Evolutionary conservation across 2,113 vertebrate species (phyloP), one percentile per base, ranked within the genome.

Genomic region (Pycnonotus jocosus): DNA sequence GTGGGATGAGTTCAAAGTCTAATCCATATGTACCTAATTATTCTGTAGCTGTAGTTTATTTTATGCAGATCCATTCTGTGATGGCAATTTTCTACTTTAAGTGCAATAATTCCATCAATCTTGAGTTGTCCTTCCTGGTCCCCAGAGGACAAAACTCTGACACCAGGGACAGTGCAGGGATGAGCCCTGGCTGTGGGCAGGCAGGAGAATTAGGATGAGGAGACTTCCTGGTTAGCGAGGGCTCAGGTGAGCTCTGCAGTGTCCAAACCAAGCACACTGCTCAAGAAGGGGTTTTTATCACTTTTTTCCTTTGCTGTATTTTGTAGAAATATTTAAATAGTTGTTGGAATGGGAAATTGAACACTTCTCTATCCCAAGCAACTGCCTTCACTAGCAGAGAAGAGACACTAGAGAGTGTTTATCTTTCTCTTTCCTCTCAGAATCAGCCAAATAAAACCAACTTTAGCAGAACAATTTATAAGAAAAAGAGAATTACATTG

Each of bases 101-200:
- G 0, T 21, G 5, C 44, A 80, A 1, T 40, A 30, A 27, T 50
- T 62, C 37, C 51, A 68, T 89, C 4, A 1, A 4, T 86, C 47
- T 27, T 17, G 47, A 58, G 5, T 48, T 71, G 15, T 68, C 57
- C 53, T 79, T 79, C 14, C 45, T 54, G 31, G 19, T 76, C 23
- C 12, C 15, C 7, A 30, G 70, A 65, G 30, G 45, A 9, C 30
- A 22, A 57, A 77, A 53, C 48, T 45, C 24, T 37, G 28, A 7
- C 23, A 1, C 2, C 37, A 66, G 38, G 44, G 62, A 2, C n/a
- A 28, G 40, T 0, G 1, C 65, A 30, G 33, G 17, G 62, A 25
- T 25, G 48, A 64, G 40, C 7, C 13, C 0, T 0, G 2, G 4
- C 8, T 40, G 16, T 3, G 8, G 45, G 20, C 15, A 78, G 70